These are phyloP conservation scores for Rissa tridactyla DNA, from an alignment of 2,113 vertebrate genomes.

Conservation along the genomic window DNA sequence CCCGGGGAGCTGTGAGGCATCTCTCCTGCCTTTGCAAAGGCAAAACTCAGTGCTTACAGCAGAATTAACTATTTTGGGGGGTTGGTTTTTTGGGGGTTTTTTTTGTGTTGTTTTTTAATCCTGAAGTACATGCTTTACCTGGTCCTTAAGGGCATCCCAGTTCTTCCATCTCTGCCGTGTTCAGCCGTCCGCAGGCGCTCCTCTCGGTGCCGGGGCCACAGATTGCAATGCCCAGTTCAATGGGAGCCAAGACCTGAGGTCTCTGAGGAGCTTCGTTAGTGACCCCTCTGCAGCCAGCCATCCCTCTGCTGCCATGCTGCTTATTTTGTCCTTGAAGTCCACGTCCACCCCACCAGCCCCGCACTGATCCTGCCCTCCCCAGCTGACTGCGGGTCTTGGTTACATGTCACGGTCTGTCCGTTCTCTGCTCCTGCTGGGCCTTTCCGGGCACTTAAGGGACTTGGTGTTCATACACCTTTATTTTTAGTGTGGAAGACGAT, in stretches of 20 bases:
- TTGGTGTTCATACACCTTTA: constrained; percentile 29
- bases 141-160: neutral
- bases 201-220: neutral
- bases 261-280: neutral
- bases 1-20: neutral
- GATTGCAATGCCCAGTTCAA: neutral
- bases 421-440: constrained; percentile 17
- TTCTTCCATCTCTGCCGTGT: neutral
- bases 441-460: constrained; percentile 34
- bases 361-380: neutral
- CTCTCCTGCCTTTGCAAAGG: neutral
- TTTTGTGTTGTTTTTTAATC: neutral
- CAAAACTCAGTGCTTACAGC: neutral
- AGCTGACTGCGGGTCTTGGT: neutral
- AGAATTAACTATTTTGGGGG: too few species aligned
- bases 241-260: neutral
- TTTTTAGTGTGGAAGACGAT: constrained; percentile 53
- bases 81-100: neutral
- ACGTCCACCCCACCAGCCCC: neutral
- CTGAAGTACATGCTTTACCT: neutral
- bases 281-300: neutral
- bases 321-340: neutral
- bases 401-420: neutral
- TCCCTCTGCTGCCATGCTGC: rapidly evolving
- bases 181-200: rapidly evolving